A percentile compares a stretch with the other conserved stretches of the same genome.
phyloP scores from a whole-genome alignment of 1,140 invertebrate species.

The Drosophila trapezifrons region DNA sequence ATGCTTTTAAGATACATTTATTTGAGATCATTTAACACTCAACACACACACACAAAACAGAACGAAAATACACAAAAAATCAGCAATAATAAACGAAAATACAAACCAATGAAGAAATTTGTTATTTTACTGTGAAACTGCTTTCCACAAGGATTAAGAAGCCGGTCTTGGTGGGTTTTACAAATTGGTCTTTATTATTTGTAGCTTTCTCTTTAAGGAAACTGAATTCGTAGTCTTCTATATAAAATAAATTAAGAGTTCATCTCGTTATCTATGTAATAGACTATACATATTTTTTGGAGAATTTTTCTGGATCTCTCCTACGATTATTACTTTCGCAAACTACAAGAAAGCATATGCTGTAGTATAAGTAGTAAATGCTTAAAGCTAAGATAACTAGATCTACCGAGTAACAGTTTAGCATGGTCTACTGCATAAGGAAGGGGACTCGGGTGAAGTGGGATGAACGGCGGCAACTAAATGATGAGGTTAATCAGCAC shows the following conservation, averaged over 20 bases:
- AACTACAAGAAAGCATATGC: constrained; percentile 41
- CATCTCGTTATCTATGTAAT: constrained; percentile 58
- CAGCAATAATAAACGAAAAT: constrained; percentile 55
- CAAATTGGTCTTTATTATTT: constrained; percentile 56
- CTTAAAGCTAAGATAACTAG: constrained; percentile 47
- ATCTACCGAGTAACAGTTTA: constrained; percentile 46
- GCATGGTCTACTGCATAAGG: constrained; percentile 21
- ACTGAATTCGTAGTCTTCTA: constrained; percentile 45
- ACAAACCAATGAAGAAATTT: constrained; percentile 44
- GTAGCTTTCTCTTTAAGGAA: constrained; percentile 32
- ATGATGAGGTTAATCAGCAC: constrained; percentile 41
- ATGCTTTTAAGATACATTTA: constrained; percentile 69
- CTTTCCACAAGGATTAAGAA: not conserved
- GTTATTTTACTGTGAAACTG: not conserved
- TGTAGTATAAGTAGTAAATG: constrained; percentile 31
- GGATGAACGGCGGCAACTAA: not conserved
- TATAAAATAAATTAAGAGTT: constrained; percentile 64
- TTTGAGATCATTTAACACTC: constrained; percentile 54
- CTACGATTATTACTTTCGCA: constrained; percentile 31
- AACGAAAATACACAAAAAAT: constrained; percentile 59
- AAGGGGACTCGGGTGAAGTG: constrained; percentile 22
- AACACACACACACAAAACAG: constrained; percentile 41
- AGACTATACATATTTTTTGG: constrained; percentile 56
- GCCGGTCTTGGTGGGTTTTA: constrained; percentile 12
- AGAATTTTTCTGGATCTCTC: constrained; percentile 24